phyloP scores from a whole-genome alignment of 92 coral and sea anemone genomes.

The Desmophyllum pertusum region DNA sequence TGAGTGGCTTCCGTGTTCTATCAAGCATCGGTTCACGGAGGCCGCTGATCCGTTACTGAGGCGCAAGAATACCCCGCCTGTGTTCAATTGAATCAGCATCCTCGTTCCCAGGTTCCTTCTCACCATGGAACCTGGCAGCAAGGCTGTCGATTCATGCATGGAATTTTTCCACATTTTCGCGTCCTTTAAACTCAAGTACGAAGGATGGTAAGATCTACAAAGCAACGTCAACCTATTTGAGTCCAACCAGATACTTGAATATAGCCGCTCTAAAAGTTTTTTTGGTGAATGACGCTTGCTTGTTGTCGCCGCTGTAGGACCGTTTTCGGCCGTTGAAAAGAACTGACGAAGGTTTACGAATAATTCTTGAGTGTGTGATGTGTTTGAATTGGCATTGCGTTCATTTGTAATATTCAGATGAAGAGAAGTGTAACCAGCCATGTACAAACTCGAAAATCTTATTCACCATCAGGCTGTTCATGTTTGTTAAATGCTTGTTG shows the following conservation, averaged over 20 bases:
- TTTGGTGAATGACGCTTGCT: neutral
- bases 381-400: neutral
- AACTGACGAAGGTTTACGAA: neutral
- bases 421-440: neutral
- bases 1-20: constrained; percentile 78
- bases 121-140: neutral
- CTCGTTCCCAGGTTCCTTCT: neutral
- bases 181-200: neutral
- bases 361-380: neutral
- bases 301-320: too few relatives aligned
- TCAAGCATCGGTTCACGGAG: constrained; percentile 63
- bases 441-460: too few relatives aligned
- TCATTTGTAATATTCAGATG: neutral
- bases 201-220: neutral
- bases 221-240: neutral
- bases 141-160: neutral
- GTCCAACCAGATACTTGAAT: neutral
- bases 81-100: neutral
- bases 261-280: neutral
- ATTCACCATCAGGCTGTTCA: too few relatives aligned
- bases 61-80: constrained; percentile 8
- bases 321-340: neutral
- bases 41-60: constrained; percentile 14
- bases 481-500: neutral
- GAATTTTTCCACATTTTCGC: neutral